A percentile compares a stretch with the other conserved stretches of the same genome.
phyloP scores from a whole-genome alignment of 2,113 vertebrate genomes.

The Felis catus region DNA sequence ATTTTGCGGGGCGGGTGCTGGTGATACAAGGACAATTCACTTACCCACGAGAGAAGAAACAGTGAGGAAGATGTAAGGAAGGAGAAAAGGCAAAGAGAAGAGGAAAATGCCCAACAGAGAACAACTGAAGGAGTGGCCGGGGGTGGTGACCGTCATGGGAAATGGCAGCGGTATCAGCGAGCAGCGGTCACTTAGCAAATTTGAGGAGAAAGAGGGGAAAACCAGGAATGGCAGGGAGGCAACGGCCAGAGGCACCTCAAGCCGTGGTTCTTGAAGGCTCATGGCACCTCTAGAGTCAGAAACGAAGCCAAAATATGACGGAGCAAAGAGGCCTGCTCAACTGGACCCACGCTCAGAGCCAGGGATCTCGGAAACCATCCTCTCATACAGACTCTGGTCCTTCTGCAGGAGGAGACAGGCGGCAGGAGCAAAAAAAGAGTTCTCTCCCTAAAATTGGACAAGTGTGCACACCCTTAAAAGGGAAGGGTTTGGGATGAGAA shows the following conservation, averaged over 20 bases:
- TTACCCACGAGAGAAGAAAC: background rate
- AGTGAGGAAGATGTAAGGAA: background rate
- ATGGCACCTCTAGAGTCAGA: background rate
- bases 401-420: background rate
- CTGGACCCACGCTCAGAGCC: background rate
- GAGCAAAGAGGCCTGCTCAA: background rate
- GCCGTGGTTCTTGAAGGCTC: background rate
- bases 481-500: background rate
- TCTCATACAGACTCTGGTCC: background rate
- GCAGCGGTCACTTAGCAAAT: background rate
- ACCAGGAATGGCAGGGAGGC: background rate
- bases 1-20: background rate
- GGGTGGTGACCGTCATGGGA: background rate
- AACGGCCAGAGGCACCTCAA: background rate
- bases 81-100: background rate
- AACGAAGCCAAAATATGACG: rapidly evolving
- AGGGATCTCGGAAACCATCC: background rate
- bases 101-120: background rate
- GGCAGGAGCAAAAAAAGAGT: background rate
- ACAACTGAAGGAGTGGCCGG: background rate
- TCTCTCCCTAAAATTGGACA: background rate
- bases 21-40: background rate
- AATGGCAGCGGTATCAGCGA: background rate
- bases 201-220: background rate
- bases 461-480: background rate